Base-by-base conservation (phyloP, 1,140 invertebrate species). In the Nebria ingens region DNA sequence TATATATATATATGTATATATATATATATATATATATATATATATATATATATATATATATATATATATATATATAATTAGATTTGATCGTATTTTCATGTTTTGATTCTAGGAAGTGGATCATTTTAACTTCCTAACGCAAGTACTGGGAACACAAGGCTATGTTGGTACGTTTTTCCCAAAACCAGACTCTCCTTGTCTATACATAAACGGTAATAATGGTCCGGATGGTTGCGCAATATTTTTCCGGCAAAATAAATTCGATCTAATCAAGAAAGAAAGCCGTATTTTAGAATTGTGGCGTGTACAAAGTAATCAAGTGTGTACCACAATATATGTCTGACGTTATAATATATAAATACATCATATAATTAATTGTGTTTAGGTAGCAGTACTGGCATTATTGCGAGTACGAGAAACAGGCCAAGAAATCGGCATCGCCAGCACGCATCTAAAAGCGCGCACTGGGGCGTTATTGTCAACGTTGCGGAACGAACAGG, bases 201-300 rank as follows among this genome's bases (percentile, higher is more conserved):
- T 87, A 15, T 87, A 87, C 61, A 76, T 86, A 38, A 69, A 78
- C 54, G 79, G 79, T 38, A 87, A 87, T 64, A 85, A 83, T 60
- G 87, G 87, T 1, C 86, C 87, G 0, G 87, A 91, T 71, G 87
- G 87, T 2, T 90, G 87, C 68, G 87, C 87, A 1, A 75, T 90
- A 19, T 90, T 91, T 68, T 88, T 80, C 65, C 73, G 78, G 40
- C 74, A 72, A 38, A 71, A 79, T 40, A 81, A 82, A 66, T 81
- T 86, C 55, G 76, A 83, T 56, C 66, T 86, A 20, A 54, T 84
- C 3, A 66, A 74, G 50, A 76, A 73, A 17, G 76, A 84, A 38
- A 79, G 75, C 1, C 70, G 82, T 56, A 75, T 85, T 42, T 70
- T 91, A 29, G 78, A 84, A 72, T 80, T 85, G 22, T 84, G 82